Evolutionary conservation across 2,888 invertebrate species (phyloP), one percentile per base, ranked within the genome.

Genomic region (Netelia virgata): DNA sequence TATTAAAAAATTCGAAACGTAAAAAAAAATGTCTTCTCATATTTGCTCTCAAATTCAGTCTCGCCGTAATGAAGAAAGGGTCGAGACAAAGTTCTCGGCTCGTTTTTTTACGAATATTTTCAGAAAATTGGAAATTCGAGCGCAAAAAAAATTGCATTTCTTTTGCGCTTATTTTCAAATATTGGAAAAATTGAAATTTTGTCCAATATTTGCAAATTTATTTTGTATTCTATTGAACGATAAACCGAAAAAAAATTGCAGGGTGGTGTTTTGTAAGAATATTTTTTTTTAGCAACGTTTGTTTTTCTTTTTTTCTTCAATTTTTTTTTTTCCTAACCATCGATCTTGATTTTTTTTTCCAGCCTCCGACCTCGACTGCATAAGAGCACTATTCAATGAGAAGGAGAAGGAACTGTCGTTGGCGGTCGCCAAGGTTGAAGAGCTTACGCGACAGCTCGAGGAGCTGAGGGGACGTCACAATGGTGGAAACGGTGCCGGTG

Each of bases 381-480:
- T 98, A 94, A 96, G 98, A 91, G 97, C 98, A 87, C 95, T 99
- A 84, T 99, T 99, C 96, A 98, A 98, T 95, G 98, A 99, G 93
- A 99, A 99, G 93, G 99, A 99, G 94, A 98, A 98, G 94, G 99
- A 99, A 94, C 94, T 99, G 85, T 97, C 98, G 80, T 95, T 98
- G 95, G 99, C 99, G n/a, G 98, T 99, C 92, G 97, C 98, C 91
- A 98, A 98, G 94, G 99, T 99, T 92, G 99, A 99, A 92, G 98
- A 98, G 94, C 95, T 99, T 92, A 98, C 98, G 86, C 95, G 97
- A 90, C 99, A 99, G 94, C 95, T 99, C 88, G 99, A 99, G 93
- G 98, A 99, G 92, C 94, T 99, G 89, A 95, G 97, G 83, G 95
- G 95, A 59, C 91, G 91, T 68, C 92, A 92, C 87, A 88, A 87